These are phyloP conservation scores for Saturnia pavonia DNA, from an alignment of 2,888 invertebrate species.

Conservation along the genomic window DNA sequence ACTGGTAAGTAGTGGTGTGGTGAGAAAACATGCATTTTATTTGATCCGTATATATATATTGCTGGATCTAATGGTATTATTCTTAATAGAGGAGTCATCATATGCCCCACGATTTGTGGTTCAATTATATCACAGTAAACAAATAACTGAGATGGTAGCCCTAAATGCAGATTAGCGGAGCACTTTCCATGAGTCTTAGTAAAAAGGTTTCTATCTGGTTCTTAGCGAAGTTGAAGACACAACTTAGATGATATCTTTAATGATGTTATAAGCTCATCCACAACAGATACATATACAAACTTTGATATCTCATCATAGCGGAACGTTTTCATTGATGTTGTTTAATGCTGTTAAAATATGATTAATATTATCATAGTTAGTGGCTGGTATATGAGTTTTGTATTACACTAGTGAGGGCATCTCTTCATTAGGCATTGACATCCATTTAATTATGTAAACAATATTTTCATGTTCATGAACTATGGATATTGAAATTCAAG, in stretches of 20 bases:
- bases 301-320: slow-evolving; percentile 27
- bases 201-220: slow-evolving; percentile 28
- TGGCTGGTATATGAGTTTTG: no score
- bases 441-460: no score
- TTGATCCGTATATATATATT: slow-evolving; percentile 30
- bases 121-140: slow-evolving; percentile 31
- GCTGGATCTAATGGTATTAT: slow-evolving; percentile 29
- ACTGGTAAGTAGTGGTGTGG: slow-evolving; percentile 36
- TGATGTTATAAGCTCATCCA: no score
- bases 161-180: slow-evolving; percentile 18
- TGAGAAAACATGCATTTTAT: slow-evolving; percentile 34
- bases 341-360: slow-evolving; percentile 28
- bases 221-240: slow-evolving; percentile 33
- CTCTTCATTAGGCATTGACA: no score
- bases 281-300: not conserved
- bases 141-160: slow-evolving; percentile 30
- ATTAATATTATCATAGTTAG: no score
- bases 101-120: slow-evolving; percentile 31
- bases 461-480: no score
- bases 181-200: slow-evolving; percentile 26
- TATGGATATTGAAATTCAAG: no score
- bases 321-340: slow-evolving; percentile 29
- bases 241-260: slow-evolving; percentile 24
- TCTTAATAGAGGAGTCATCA: slow-evolving; percentile 31
- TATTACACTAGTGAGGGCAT: no score